A percentile compares a stretch with the other conserved stretches of the same genome.
phyloP scores from a whole-genome alignment of 2,113 vertebrate genomes.

The Spea bombifrons region DNA sequence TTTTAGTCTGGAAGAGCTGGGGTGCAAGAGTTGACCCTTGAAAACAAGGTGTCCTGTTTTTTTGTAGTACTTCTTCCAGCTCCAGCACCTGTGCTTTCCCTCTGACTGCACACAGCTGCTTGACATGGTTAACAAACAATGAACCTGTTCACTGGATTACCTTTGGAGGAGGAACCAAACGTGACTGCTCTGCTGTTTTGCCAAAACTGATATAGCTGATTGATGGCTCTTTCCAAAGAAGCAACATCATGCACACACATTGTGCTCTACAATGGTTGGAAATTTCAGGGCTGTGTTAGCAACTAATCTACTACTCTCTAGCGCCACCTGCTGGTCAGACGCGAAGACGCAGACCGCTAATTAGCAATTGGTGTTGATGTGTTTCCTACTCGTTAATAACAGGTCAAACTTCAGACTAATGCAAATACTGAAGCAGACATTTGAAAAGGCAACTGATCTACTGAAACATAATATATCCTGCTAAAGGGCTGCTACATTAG shows the following conservation, averaged over 20 bases:
- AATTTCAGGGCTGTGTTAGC: constrained; percentile 15
- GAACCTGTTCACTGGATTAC: constrained; percentile 11
- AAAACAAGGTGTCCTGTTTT: not conserved
- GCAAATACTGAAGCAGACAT: too few relatives aligned
- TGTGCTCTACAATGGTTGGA: not conserved
- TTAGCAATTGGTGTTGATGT: not conserved
- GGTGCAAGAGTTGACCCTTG: not conserved
- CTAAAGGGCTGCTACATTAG: too few relatives aligned
- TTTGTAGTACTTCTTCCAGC: constrained; percentile 17
- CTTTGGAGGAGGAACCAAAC: constrained; percentile 2
- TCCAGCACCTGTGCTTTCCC: constrained; percentile 12
- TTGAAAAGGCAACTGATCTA: too few relatives aligned
- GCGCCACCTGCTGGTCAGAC: constrained; percentile 16
- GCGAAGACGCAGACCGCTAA: not conserved
- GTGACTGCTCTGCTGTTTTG: not conserved
- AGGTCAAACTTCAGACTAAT: too few relatives aligned
- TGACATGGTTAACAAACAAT: constrained; percentile 16
- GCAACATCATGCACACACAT: constrained; percentile 1
- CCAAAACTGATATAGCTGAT: constrained; percentile 23
- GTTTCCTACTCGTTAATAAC: too few relatives aligned
- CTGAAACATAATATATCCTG: too few relatives aligned
- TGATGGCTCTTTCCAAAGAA: constrained; percentile 6
- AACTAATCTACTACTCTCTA: not conserved
- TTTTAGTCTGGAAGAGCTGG: not conserved
- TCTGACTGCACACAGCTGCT: constrained; percentile 11